These are phyloP conservation scores for Valencia hispanica DNA, from an alignment of 2,797 vertebrate species.

Conservation along the genomic window DNA sequence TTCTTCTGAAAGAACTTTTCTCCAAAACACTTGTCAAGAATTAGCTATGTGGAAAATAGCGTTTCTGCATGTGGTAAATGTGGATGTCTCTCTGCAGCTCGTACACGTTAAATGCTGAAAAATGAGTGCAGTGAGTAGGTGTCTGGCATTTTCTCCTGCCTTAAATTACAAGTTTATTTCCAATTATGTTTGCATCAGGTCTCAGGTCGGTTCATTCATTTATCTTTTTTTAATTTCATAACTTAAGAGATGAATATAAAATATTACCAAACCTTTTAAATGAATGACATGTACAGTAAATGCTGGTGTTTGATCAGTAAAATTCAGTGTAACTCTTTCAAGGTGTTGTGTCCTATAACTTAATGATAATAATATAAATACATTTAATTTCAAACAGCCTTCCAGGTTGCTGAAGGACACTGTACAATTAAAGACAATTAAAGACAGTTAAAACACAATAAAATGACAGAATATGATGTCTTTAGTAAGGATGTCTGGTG, in stretches of 20 bases:
- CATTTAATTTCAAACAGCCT: background rate
- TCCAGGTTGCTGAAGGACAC: no score
- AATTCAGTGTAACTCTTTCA: background rate
- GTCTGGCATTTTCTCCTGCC: background rate
- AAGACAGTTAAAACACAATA: no score
- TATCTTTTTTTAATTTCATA: background rate
- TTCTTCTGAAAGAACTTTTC: conserved; percentile 36
- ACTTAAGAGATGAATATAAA: background rate
- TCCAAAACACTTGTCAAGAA: conserved; percentile 52
- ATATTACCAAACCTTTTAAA: background rate
- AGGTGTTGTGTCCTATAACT: no score
- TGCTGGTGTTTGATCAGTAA: no score
- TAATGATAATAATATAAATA: background rate
- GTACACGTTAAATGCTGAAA: background rate
- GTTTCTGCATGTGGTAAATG: conserved; percentile 12
- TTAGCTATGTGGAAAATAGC: conserved; percentile 35
- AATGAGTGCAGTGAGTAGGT: background rate
- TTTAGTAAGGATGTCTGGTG: no score
- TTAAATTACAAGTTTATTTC: background rate
- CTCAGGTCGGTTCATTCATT: background rate
- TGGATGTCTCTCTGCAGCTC: background rate
- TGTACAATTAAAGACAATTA: no score
- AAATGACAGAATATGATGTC: no score
- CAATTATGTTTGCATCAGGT: background rate
- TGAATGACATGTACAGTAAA: background rate